Conservation (phyloP, 2,888 invertebrate genomes). For the Taphrorychus bicolor region DNA sequence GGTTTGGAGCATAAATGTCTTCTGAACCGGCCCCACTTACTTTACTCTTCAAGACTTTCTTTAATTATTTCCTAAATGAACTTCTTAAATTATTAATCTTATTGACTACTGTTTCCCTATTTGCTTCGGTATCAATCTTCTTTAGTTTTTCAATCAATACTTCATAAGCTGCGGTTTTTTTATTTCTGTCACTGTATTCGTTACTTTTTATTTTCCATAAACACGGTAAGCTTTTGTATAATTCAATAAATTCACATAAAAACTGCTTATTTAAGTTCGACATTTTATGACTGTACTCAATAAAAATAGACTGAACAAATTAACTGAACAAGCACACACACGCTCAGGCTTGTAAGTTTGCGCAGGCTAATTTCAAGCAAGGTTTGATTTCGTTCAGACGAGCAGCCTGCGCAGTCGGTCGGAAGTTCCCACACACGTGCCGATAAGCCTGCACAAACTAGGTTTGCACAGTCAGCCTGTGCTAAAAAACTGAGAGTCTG, state of each 20-base stretch:
- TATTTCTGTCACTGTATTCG: slow-evolving; percentile 8
- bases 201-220: slow-evolving; percentile 5
- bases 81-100: slow-evolving; percentile 34
- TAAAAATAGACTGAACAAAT: no score
- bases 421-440: no score
- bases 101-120: slow-evolving; percentile 29
- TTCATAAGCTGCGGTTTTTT: slow-evolving; percentile 24
- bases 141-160: slow-evolving; percentile 22
- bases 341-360: no score
- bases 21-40: slow-evolving; percentile 20
- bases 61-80: slow-evolving; percentile 29
- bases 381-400: no score
- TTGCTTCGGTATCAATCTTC: slow-evolving; percentile 20
- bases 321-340: no score
- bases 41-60: slow-evolving; percentile 26
- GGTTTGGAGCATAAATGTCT: slow-evolving; percentile 22
- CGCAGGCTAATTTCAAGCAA: no score
- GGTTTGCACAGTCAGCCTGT: no score
- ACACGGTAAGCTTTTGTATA: slow-evolving; percentile 3
- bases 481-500: no score
- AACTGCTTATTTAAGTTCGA: no score
- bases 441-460: no score
- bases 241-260: slow-evolving; percentile 2
- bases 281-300: no score
- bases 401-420: no score